These are phyloP conservation scores for Anhinga rufa DNA, from an alignment of 2,113 vertebrate genomes.

Conservation along the genomic window DNA sequence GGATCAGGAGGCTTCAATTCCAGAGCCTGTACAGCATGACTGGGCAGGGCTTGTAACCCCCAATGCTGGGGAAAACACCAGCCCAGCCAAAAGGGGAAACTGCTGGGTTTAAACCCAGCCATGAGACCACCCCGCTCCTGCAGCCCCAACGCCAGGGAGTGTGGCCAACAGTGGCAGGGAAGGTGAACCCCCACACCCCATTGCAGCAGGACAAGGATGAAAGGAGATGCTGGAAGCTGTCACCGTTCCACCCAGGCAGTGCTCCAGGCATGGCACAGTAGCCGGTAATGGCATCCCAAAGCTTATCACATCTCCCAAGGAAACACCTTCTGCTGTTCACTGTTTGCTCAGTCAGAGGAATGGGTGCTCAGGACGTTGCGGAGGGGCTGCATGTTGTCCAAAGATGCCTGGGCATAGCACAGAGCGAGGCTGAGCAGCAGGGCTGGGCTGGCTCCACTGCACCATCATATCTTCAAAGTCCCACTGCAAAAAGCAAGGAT, in stretches of 20 bases:
- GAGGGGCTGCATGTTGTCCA: neutral
- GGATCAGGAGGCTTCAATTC: neutral
- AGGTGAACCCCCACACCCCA: neutral
- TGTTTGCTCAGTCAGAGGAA: neutral
- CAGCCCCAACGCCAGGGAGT: neutral
- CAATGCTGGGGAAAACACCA: neutral
- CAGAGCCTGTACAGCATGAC: neutral
- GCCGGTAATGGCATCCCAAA: neutral
- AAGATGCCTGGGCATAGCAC: neutral
- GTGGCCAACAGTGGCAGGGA: neutral
- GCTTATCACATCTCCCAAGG: neutral
- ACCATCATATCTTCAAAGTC: conserved; percentile 70
- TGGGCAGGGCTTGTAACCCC: neutral
- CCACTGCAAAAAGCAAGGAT: conserved; percentile 65
- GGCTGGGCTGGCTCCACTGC: conserved; percentile 42
- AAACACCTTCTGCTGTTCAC: neutral
- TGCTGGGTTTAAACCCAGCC: neutral
- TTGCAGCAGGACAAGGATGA: neutral
- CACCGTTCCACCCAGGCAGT: neutral
- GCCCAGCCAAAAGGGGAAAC: neutral
- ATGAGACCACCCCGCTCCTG: neutral
- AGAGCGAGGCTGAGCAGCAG: neutral
- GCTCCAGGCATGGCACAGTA: neutral
- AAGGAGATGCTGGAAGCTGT: neutral
- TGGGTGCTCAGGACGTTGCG: fast-evolving